These are phyloP conservation scores for Cheilosia impressa DNA, from an alignment of 2,888 invertebrate species.

Conservation along the genomic window DNA sequence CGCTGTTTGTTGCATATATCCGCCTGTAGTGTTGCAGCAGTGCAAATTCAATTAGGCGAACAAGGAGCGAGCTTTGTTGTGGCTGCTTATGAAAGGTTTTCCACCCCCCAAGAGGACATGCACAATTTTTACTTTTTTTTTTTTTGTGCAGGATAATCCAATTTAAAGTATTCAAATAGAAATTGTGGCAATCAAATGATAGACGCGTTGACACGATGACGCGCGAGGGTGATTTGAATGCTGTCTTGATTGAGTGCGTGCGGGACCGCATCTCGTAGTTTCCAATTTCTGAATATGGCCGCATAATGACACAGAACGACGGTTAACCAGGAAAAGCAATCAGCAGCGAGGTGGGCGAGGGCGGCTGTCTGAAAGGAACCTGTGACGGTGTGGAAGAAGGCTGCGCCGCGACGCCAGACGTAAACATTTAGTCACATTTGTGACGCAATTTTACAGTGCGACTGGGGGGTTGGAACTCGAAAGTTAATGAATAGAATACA, in stretches of 20 bases:
- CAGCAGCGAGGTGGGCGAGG: conserved; percentile 40
- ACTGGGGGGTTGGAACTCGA: conserved; percentile 74
- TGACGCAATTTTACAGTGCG: conserved; percentile 59
- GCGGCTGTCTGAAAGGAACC: conserved; percentile 45
- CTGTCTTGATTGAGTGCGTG: conserved; percentile 68
- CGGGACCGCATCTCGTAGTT: conserved; percentile 49
- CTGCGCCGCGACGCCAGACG: conserved; percentile 16
- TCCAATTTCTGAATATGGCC: conserved; percentile 65
- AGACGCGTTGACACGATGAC: conserved; percentile 69
- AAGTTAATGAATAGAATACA: conserved; percentile 84
- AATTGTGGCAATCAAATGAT: conserved; percentile 78
- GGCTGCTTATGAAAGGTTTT: conserved; percentile 19
- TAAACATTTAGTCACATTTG: conserved; percentile 69
- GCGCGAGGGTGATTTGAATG: conserved; percentile 67
- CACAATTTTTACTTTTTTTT: not conserved
- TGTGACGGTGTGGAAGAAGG: conserved; percentile 23
- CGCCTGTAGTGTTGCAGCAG: conserved; percentile 16
- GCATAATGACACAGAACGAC: conserved; percentile 62
- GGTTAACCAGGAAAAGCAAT: conserved; percentile 75
- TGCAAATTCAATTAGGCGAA: conserved; percentile 70
- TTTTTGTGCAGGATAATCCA: conserved; percentile 82
- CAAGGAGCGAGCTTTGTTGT: conserved; percentile 50
- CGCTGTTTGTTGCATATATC: conserved; percentile 7
- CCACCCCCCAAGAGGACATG: conserved; percentile 25
- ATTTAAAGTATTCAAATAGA: conserved; percentile 83